Conservation (phyloP, 2,797 vertebrate genomes). For the Rhodeus uyekii region DNA sequence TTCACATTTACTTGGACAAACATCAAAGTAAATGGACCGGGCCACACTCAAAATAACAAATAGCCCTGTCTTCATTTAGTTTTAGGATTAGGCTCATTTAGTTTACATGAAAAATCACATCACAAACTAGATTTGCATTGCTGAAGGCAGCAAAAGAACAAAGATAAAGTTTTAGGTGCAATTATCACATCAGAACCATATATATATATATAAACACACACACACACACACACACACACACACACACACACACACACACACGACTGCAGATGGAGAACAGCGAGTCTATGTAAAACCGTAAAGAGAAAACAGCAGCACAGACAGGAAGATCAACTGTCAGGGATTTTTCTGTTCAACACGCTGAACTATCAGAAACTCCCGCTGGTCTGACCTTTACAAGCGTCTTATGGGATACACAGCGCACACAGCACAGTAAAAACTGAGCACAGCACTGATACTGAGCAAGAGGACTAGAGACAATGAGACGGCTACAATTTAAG, state of each 20-base stretch:
- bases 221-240: too few relatives aligned
- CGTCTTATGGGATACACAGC: slow-evolving; percentile 33
- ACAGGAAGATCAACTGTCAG: background rate
- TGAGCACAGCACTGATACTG: slow-evolving; percentile 21
- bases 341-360: slow-evolving; percentile 20
- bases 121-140: background rate
- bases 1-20: background rate
- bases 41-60: background rate
- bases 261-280: background rate
- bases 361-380: slow-evolving; percentile 43
- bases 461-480: slow-evolving; percentile 35
- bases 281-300: background rate
- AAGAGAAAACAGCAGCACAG: background rate
- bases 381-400: slow-evolving; percentile 53
- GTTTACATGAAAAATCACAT: background rate
- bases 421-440: slow-evolving; percentile 36
- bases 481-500: slow-evolving; percentile 26
- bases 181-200: too few relatives aligned
- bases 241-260: too few relatives aligned
- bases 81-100: background rate
- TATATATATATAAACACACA: too few relatives aligned
- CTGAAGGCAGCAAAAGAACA: background rate
- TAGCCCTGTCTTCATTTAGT: background rate
- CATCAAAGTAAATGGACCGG: background rate
- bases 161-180: too few relatives aligned